Evolutionary conservation across 2,113 vertebrate genomes (phyloP).

Genomic region (Hemicordylus capensis): DNA sequence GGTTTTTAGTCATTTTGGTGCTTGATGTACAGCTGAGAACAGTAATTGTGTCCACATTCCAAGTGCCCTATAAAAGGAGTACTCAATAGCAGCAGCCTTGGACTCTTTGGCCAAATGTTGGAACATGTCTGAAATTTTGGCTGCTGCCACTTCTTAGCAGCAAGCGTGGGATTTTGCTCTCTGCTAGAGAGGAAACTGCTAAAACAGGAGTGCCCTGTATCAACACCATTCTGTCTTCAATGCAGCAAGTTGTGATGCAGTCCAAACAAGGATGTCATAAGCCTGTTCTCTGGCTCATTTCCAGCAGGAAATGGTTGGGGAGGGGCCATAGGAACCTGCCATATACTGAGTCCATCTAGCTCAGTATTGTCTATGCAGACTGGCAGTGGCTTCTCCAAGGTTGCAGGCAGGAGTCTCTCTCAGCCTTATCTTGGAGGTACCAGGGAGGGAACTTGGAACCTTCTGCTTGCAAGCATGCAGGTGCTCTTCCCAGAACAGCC

Average conservation of each 20-base stretch:
- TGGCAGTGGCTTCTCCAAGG: too few species aligned
- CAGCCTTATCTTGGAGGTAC: too few species aligned
- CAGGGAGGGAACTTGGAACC: too few species aligned
- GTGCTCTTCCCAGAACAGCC: too few species aligned
- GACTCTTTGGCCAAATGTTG: constrained; percentile 4
- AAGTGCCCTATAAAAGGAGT: not conserved
- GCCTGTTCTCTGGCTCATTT: not conserved
- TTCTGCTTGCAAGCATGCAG: too few species aligned
- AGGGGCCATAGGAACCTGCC: too few species aligned
- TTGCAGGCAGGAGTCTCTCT: too few species aligned
- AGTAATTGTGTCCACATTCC: constrained; percentile 7
- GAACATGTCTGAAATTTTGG: not conserved
- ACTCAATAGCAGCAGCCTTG: constrained; percentile 6
- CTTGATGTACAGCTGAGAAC: constrained; percentile 11
- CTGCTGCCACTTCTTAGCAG: not conserved
- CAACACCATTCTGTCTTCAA: not conserved
- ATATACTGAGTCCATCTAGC: too few species aligned
- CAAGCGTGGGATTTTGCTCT: not conserved
- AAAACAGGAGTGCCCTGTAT: not conserved
- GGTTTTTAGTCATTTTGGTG: constrained; percentile 38
- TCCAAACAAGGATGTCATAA: not conserved
- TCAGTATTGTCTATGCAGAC: too few species aligned
- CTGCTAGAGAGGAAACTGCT: not conserved
- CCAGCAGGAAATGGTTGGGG: not conserved
- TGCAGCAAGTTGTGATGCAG: not conserved